Conservation (phyloP, 1,140 invertebrate species). For the Macrostomum lignano region DNA sequence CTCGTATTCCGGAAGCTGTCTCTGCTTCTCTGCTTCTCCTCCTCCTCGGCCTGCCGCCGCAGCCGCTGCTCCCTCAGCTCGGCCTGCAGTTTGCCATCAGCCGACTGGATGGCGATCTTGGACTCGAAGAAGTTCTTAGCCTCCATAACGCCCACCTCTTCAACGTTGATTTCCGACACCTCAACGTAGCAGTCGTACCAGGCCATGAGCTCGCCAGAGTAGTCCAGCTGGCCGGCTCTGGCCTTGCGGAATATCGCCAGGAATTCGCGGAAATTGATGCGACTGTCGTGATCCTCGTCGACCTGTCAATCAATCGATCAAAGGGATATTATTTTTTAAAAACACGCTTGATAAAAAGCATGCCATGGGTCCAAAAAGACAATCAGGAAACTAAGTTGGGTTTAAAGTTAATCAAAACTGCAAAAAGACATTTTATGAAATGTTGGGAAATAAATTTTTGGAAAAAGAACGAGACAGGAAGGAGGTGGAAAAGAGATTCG, state of each 20-base stretch:
- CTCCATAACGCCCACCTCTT: constrained; percentile 55
- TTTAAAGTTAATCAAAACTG: too few relatives aligned
- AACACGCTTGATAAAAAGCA: too few relatives aligned
- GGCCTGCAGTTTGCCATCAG: constrained; percentile 51
- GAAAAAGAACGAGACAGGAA: too few relatives aligned
- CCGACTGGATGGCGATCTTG: constrained; percentile 47
- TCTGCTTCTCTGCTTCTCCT: too few relatives aligned
- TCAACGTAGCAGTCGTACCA: constrained; percentile 44
- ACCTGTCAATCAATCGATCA: too few relatives aligned
- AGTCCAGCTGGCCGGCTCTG: constrained; percentile 43
- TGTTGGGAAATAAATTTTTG: too few relatives aligned
- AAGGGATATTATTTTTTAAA: too few relatives aligned
- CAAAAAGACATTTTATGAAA: too few relatives aligned
- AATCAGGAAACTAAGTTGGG: too few relatives aligned
- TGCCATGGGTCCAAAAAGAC: too few relatives aligned
- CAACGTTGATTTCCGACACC: constrained; percentile 55
- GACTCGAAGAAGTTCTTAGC: constrained; percentile 44
- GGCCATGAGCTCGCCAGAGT: constrained; percentile 38
- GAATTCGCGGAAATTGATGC: constrained; percentile 69
- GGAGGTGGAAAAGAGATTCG: too few relatives aligned
- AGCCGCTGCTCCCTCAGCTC: constrained; percentile 58
- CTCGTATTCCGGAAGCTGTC: too few relatives aligned
- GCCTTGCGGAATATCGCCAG: constrained; percentile 59
- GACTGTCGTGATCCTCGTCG: constrained; percentile 58
- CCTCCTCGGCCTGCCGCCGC: constrained; percentile 43